phyloP scores from a whole-genome alignment of 2,113 vertebrate species.

The Istiophorus platypterus region DNA sequence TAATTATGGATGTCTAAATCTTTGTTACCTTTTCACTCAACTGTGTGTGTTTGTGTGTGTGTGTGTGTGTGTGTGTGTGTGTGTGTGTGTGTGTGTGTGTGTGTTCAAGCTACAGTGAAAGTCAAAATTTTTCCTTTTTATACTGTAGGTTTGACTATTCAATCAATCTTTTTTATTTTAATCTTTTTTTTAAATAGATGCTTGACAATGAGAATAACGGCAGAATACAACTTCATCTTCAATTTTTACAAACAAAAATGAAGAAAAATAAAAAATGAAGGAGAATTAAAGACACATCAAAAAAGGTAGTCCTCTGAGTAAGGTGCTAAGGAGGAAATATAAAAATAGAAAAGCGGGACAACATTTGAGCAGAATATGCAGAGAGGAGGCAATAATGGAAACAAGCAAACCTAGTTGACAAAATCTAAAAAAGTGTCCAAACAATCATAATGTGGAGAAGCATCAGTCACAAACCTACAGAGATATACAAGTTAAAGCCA shows the following conservation, averaged over 20 bases:
- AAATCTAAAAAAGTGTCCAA: too few relatives aligned
- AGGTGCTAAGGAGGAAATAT: neutral
- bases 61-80: slow-evolving; percentile 21
- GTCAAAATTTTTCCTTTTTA: neutral
- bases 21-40: slow-evolving; percentile 75
- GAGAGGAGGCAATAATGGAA: too few relatives aligned
- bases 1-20: slow-evolving; percentile 80
- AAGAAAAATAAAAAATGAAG: neutral
- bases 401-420: too few relatives aligned
- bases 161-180: neutral
- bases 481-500: too few relatives aligned
- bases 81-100: slow-evolving; percentile 19
- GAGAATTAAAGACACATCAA: neutral
- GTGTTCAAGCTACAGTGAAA: neutral
- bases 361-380: too few relatives aligned
- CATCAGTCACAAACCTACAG: too few relatives aligned
- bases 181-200: neutral
- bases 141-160: neutral
- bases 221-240: neutral
- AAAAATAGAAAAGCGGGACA: neutral
- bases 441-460: too few relatives aligned
- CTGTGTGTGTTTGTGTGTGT: slow-evolving; percentile 20
- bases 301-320: neutral
- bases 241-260: neutral
- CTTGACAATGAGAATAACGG: neutral